phyloP scores from a whole-genome alignment of 2,113 vertebrate genomes.

The Gyps fulvus region DNA sequence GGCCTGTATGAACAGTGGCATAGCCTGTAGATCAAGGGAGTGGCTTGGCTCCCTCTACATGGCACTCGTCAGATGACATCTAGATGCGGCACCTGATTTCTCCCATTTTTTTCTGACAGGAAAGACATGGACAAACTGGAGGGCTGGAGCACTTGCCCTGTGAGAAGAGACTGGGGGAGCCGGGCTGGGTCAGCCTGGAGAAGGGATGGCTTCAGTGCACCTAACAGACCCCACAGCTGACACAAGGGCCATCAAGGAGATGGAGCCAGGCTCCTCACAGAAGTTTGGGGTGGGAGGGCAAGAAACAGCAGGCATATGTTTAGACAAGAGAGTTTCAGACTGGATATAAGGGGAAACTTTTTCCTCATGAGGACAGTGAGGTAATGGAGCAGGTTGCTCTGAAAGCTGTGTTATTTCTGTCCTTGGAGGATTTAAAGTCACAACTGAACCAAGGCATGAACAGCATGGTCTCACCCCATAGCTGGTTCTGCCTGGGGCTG shows the following conservation, averaged over 20 bases:
- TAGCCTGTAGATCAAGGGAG: fast-evolving
- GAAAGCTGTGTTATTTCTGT: neutral
- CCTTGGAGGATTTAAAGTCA: neutral
- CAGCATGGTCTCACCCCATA: neutral
- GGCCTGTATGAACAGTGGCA: neutral
- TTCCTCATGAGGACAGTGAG: neutral
- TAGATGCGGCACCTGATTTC: neutral
- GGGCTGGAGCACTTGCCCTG: neutral
- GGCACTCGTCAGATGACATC: fast-evolving
- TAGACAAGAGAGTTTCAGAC: neutral
- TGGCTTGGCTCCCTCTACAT: neutral
- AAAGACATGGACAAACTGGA: neutral
- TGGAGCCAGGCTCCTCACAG: neutral
- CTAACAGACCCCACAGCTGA: neutral
- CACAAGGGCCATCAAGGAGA: neutral
- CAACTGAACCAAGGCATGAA: neutral
- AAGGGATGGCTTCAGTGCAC: neutral
- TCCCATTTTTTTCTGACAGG: neutral
- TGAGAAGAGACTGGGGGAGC: neutral
- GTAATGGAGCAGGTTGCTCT: neutral
- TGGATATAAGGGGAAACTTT: neutral
- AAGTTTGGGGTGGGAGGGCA: neutral
- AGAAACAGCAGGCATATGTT: neutral
- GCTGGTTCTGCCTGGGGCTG: neutral
- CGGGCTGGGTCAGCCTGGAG: neutral